Conservation (phyloP, 1,140 invertebrate genomes). For the Trachymyrmex septentrionalis region DNA sequence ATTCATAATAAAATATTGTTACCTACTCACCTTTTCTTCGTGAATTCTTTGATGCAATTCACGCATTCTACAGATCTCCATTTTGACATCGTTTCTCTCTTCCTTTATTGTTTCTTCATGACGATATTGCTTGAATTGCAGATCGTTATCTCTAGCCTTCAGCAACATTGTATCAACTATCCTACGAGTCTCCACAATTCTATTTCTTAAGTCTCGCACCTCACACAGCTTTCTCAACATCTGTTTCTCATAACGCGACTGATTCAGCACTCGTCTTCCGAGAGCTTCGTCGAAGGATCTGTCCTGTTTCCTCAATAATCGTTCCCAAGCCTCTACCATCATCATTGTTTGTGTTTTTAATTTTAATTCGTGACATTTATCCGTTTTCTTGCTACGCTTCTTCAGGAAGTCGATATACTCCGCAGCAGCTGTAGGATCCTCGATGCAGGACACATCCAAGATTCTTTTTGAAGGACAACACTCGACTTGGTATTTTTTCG, state of each 20-base stretch:
- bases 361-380: conserved; percentile 70
- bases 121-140: conserved; percentile 84
- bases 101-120: conserved; percentile 83
- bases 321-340: conserved; percentile 81
- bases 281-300: conserved; percentile 85
- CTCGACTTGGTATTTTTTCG: neutral
- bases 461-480: conserved; percentile 30
- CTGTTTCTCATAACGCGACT: conserved; percentile 89
- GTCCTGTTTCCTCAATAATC: conserved; percentile 84
- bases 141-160: conserved; percentile 85
- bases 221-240: conserved; percentile 88
- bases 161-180: conserved; percentile 85
- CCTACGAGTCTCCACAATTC: conserved; percentile 86
- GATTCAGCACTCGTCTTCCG: conserved; percentile 87
- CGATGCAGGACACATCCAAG: neutral
- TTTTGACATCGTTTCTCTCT: conserved; percentile 85
- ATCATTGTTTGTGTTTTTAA: conserved; percentile 79
- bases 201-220: conserved; percentile 86
- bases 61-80: conserved; percentile 86
- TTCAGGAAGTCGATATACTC: conserved; percentile 78
- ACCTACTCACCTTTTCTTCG: conserved; percentile 76
- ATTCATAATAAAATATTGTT: neutral
- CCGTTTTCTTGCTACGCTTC: conserved; percentile 70
- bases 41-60: conserved; percentile 86
- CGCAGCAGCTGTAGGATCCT: conserved; percentile 66